phyloP scores from a whole-genome alignment of 1,140 invertebrate species.

The Drosophila ambigua region DNA sequence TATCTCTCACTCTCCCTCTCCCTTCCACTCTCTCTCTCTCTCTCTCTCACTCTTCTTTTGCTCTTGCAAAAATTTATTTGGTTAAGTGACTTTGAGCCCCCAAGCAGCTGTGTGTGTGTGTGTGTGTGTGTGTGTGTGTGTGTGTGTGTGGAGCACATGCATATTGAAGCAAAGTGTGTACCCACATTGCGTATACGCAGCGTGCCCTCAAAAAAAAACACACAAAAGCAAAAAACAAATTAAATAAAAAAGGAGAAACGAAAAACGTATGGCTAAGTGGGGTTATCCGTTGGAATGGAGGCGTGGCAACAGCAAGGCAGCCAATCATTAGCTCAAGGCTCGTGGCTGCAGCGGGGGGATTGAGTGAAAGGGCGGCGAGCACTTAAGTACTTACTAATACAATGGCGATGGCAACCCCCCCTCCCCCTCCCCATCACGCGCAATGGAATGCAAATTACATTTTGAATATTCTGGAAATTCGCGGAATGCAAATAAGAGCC shows the following conservation, averaged over 20 bases:
- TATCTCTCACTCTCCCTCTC: background rate
- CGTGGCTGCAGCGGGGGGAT: background rate
- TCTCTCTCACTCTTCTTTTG: conserved; percentile 4
- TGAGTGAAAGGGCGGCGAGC: background rate
- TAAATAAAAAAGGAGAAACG: conserved; percentile 19
- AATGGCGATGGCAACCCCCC: background rate
- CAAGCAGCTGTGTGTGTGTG: conserved; percentile 21
- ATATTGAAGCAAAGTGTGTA: conserved; percentile 79
- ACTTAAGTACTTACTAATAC: background rate
- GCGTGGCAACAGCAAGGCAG: conserved; percentile 21
- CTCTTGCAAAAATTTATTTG: conserved; percentile 70
- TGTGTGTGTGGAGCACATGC: conserved; percentile 52
- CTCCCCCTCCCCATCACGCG: too few relatives aligned
- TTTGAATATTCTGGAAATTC: too few relatives aligned
- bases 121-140: conserved; percentile 11
- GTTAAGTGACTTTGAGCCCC: conserved; percentile 75
- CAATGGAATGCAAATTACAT: background rate
- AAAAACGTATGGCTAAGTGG: background rate
- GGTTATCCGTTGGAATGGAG: background rate
- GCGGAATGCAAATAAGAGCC: too few relatives aligned
- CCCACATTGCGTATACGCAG: conserved; percentile 72
- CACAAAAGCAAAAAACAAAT: conserved; percentile 14
- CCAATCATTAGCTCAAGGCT: conserved; percentile 61
- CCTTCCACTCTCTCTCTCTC: background rate
- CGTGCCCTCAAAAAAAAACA: conserved; percentile 28